phyloP scores from a whole-genome alignment of 1,140 invertebrate genomes.

The Lasioglossum albipes region DNA sequence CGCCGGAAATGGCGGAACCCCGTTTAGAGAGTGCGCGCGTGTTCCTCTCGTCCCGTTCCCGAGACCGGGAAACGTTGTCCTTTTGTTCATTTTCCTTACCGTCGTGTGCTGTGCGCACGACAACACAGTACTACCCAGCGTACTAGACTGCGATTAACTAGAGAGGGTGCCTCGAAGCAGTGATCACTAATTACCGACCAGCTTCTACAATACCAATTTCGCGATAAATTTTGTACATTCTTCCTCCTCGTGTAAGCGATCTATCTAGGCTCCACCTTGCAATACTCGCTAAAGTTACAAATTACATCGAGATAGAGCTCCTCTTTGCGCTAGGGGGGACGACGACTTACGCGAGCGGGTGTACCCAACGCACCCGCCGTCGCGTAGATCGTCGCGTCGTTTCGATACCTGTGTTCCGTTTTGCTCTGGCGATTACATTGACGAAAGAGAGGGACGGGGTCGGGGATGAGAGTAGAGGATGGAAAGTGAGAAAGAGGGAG shows the following conservation, averaged over 20 bases:
- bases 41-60: not conserved
- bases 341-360: conserved; percentile 15
- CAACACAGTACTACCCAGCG: conserved; percentile 73
- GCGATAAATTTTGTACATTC: conserved; percentile 61
- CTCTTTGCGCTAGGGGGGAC: conserved; percentile 7
- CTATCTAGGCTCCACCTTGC: conserved; percentile 48
- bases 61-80: conserved; percentile 28
- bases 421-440: conserved; percentile 32
- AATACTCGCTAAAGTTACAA: conserved; percentile 31
- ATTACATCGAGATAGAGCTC: conserved; percentile 34
- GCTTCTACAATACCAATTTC: conserved; percentile 56
- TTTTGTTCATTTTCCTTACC: not conserved
- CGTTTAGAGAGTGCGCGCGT: not conserved
- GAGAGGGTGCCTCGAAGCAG: conserved; percentile 70
- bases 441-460: not conserved
- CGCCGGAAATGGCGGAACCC: not conserved
- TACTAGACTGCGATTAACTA: conserved; percentile 77
- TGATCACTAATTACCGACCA: conserved; percentile 58
- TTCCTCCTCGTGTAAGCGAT: conserved; percentile 45
- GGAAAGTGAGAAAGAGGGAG: not conserved
- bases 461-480: no score
- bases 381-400: not conserved
- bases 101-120: conserved; percentile 42
- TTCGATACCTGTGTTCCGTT: not conserved
- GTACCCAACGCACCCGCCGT: not conserved